Percentiles rank a stretch among this genome's conserved stretches.
Conservation (phyloP, 1,140 invertebrate genomes). For the Metaphire vulgaris region DNA sequence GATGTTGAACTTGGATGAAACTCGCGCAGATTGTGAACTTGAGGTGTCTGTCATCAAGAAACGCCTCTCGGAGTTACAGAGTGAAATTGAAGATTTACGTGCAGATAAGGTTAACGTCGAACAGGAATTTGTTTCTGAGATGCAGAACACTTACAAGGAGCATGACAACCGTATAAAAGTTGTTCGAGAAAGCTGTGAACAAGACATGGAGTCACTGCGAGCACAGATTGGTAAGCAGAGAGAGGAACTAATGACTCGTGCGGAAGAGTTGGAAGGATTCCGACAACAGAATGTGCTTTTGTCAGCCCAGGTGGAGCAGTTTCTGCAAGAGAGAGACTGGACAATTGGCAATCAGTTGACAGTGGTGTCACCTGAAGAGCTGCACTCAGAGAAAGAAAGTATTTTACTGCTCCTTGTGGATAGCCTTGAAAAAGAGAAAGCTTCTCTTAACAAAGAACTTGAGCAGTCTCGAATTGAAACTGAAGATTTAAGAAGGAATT, state of each 20-base stretch:
- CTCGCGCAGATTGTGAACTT: neutral
- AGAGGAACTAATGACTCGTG: neutral
- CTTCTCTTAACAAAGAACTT: neutral
- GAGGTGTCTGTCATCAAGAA: slow-evolving; percentile 8
- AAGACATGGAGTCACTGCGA: neutral
- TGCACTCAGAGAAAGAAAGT: neutral
- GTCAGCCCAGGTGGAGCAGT: neutral
- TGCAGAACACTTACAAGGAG: slow-evolving; percentile 6
- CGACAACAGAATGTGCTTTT: neutral
- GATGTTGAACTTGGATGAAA: neutral
- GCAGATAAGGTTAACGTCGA: slow-evolving; percentile 12
- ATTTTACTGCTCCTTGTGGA: neutral
- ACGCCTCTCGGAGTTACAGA: neutral
- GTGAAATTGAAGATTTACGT: neutral
- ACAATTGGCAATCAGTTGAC: neutral
- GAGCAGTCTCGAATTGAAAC: neutral
- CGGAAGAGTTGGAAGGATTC: slow-evolving; percentile 5
- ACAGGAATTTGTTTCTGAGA: slow-evolving; percentile 19
- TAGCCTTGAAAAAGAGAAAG: neutral
- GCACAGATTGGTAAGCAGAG: neutral
- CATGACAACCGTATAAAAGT: slow-evolving; percentile 4
- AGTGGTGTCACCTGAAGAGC: neutral
- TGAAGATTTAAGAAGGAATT: neutral
- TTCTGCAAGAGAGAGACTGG: neutral
- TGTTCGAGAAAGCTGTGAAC: slow-evolving; percentile 8